Base-by-base conservation (phyloP, 1,140 invertebrate genomes). In the Drosophila serrata region DNA sequence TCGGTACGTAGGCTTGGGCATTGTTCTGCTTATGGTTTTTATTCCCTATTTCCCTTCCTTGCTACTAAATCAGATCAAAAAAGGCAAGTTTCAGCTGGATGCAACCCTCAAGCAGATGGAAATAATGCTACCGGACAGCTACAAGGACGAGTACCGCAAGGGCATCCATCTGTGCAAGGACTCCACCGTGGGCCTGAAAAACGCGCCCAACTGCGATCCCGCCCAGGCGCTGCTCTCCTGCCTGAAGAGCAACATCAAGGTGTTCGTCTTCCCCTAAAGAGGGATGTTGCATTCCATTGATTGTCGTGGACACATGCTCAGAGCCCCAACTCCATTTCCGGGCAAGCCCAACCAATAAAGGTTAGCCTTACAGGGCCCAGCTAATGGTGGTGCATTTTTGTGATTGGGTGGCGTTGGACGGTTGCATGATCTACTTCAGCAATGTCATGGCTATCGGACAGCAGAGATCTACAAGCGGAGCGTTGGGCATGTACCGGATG, bases 51-150 rank as follows among this genome's bases (percentile, higher is more conserved):
- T n/a, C 9, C 12, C 31, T 43, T 12, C 5, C 40, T 17, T 42
- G 8, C 40, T 17, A 3, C 8, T 43, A 42, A 42, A 3, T 11
- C 39, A 92, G 91, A 91, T 92, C 51, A 92, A 92, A 45, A 92
- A 92, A 70, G 91, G 91, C 12, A 92, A 92, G 53, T 88, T 92
- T 43, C 70, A 82, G 31, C 40, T 88, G 64, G 91, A 92, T 6
- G 48, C 85, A 3, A 63, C 91, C 1, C 57, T 92, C 1, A 92
- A 92, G 59, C 91, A 92, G 67, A 79, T 92, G 42, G 91, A 92
- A 0, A 43, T 92, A 2, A 51, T 92, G 8, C 60, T 92, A 75
- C 91, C 91, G 31, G 91, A 92, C 22, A 55, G 24, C 42, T 90
- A 88, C 37, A 92, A 92, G 72, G 51, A 75, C 0, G 75, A 81